Percentiles rank a stretch among this genome's conserved stretches.
Evolutionary conservation across 2,888 invertebrate genomes (phyloP).

Genomic region (Sabellastarte sp.): DNA sequence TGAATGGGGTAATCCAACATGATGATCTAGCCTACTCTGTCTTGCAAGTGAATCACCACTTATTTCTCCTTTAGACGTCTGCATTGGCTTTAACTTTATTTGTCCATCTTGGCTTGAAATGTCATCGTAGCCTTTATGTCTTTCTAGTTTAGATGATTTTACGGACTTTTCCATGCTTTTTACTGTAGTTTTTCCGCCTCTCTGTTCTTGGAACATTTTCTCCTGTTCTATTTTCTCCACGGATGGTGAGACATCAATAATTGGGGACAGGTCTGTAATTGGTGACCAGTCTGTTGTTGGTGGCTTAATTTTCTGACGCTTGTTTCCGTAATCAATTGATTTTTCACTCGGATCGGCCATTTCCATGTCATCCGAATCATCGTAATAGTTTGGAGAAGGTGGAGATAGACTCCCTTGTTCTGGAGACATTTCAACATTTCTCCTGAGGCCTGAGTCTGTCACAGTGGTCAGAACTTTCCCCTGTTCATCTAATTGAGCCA

Average conservation of each 20-base stretch:
- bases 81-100: too few species aligned
- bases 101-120: background rate
- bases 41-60: background rate
- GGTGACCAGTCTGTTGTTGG: slow-evolving; percentile 60
- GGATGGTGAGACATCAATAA: slow-evolving; percentile 60
- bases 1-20: too few species aligned
- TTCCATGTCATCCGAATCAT: slow-evolving; percentile 40
- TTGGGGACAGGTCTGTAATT: slow-evolving; percentile 60
- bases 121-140: background rate
- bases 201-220: slow-evolving; percentile 52
- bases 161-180: too few species aligned
- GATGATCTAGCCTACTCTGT: background rate
- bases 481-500: too few species aligned
- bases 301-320: slow-evolving; percentile 48
- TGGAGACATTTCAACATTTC: slow-evolving; percentile 11
- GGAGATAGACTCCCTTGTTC: slow-evolving; percentile 19
- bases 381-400: slow-evolving; percentile 26
- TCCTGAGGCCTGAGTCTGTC: background rate
- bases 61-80: too few species aligned
- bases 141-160: too few species aligned
- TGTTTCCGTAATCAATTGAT: slow-evolving; percentile 53
- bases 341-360: slow-evolving; percentile 50
- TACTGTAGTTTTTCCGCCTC: too few species aligned
- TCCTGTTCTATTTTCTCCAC: slow-evolving; percentile 58
- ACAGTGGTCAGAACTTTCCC: background rate